Evolutionary conservation across 2,888 invertebrate genomes (phyloP).

Genomic region (Euclidia mi): DNA sequence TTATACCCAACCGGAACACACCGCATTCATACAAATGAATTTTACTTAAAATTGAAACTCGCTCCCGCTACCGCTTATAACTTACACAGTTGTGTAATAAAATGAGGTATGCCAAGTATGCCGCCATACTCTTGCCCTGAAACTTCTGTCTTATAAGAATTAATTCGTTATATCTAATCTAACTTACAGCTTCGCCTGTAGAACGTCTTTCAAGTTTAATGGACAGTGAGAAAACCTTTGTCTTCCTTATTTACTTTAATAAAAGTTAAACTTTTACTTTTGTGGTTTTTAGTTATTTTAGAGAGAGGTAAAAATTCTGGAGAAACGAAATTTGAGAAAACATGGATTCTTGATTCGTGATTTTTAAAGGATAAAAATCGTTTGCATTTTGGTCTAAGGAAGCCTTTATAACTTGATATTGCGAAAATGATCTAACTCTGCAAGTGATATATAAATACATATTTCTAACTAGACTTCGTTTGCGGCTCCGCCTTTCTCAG

Average conservation of each 20-base stretch:
- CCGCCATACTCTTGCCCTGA: slow-evolving; percentile 66
- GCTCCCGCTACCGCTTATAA: slow-evolving; percentile 33
- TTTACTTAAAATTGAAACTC: no score
- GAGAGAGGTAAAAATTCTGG: not conserved
- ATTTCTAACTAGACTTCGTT: no score
- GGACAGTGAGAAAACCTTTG: not conserved
- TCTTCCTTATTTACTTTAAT: slow-evolving; percentile 1
- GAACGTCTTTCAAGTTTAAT: slow-evolving; percentile 18
- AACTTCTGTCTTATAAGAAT: slow-evolving; percentile 62
- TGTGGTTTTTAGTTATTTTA: not conserved
- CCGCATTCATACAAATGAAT: no score
- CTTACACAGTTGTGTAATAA: slow-evolving; percentile 70
- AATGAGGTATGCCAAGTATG: slow-evolving; percentile 78
- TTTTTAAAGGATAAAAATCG: no score
- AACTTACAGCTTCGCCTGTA: slow-evolving; percentile 11
- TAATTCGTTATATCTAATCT: slow-evolving; percentile 53
- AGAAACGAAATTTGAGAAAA: no score
- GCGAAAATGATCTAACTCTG: no score
- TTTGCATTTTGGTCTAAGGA: no score
- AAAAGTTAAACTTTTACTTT: slow-evolving; percentile 7
- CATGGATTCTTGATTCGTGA: no score
- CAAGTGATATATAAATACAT: no score
- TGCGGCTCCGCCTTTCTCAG: no score
- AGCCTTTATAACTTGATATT: no score
- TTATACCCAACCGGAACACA: no score